Conservation (phyloP, 1,140 invertebrate genomes). For the Camponotus vicinus region DNA sequence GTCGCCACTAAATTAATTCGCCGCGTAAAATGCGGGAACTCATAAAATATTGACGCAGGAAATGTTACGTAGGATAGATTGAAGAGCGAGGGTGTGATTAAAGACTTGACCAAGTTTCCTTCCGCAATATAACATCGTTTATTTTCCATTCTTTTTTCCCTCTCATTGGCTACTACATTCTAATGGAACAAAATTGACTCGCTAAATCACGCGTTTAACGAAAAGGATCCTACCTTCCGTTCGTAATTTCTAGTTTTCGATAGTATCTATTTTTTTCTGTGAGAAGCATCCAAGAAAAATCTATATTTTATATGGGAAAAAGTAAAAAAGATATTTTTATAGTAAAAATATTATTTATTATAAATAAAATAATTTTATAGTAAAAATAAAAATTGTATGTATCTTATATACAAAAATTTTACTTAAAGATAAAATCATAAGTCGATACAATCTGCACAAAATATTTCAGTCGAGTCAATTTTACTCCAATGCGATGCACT, state of each 20-base stretch:
- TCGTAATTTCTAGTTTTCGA: neutral
- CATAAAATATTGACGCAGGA: slow-evolving; percentile 43
- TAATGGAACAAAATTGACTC: slow-evolving; percentile 16
- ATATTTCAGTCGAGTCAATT: slow-evolving; percentile 23
- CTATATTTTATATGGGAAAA: neutral
- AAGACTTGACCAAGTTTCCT: slow-evolving; percentile 17
- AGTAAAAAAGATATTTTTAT: neutral
- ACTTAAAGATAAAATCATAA: neutral
- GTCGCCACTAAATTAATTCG: slow-evolving; percentile 55
- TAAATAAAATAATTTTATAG: too few relatives aligned
- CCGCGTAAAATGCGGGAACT: slow-evolving; percentile 21
- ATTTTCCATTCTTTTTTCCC: neutral
- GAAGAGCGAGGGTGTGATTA: neutral
- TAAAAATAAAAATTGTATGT: neutral
- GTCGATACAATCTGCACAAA: neutral
- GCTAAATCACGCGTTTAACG: neutral
- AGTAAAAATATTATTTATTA: too few relatives aligned
- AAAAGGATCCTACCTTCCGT: neutral
- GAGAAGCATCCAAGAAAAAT: neutral
- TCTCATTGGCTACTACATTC: neutral
- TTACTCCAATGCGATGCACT: slow-evolving; percentile 5
- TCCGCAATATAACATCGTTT: slow-evolving; percentile 48
- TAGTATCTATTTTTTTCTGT: neutral
- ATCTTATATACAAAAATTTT: neutral
- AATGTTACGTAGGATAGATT: neutral